phyloP scores from a whole-genome alignment of 2,888 invertebrate species.

The Amblyjoppa proteus region DNA sequence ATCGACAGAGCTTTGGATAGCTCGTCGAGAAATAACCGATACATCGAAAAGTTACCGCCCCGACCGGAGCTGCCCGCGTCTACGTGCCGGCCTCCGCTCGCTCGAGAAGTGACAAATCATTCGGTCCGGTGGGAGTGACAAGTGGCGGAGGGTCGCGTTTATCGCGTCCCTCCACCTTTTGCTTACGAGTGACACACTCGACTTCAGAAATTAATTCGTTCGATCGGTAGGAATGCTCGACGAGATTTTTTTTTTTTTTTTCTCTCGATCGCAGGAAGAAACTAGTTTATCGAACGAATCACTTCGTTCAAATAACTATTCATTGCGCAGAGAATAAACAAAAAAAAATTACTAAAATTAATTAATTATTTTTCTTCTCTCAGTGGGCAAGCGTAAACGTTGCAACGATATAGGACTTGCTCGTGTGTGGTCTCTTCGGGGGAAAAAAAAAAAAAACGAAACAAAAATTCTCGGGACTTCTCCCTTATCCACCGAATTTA shows the following conservation, averaged over 20 bases:
- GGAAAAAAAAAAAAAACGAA: not conserved
- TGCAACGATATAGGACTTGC: not conserved
- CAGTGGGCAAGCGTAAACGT: too few relatives aligned
- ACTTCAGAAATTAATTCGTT: slow-evolving; percentile 55
- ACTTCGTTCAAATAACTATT: not conserved
- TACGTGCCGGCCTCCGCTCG: slow-evolving; percentile 38
- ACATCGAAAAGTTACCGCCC: slow-evolving; percentile 38
- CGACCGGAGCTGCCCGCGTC: slow-evolving; percentile 6
- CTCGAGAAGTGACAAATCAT: slow-evolving; percentile 62
- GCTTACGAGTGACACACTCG: slow-evolving; percentile 14
- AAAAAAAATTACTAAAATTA: not conserved
- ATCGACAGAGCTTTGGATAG: not conserved
- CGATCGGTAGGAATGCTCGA: slow-evolving; percentile 39
- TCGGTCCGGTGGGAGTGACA: slow-evolving; percentile 55
- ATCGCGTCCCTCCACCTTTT: slow-evolving; percentile 5
- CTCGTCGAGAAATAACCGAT: slow-evolving; percentile 23
- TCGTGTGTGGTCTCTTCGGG: slow-evolving; percentile 36
- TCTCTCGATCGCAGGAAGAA: not conserved
- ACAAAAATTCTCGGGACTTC: slow-evolving; percentile 20
- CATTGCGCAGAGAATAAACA: not conserved
- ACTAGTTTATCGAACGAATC: not conserved
- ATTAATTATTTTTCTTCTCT: too few relatives aligned
- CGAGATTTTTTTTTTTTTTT: slow-evolving; percentile 13
- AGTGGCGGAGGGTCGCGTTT: slow-evolving; percentile 46
- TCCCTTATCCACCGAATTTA: slow-evolving; percentile 52